Conservation (phyloP, 2,113 vertebrate species). For the Probosciger aterrimus region DNA sequence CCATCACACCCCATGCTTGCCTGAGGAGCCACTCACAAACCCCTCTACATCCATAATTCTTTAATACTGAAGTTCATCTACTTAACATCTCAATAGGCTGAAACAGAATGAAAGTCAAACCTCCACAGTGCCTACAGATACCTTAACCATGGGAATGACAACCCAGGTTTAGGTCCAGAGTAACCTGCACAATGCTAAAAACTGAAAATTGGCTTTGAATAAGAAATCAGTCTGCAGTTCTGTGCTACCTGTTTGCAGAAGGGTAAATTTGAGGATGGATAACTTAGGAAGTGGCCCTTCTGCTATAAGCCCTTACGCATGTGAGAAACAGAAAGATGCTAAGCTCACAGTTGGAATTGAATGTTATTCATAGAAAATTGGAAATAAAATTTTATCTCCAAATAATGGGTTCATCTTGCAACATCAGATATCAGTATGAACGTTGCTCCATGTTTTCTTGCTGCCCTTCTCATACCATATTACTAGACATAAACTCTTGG, state of each 20-base stretch:
- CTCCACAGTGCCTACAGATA: neutral
- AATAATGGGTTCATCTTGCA: neutral
- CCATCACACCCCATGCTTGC: neutral
- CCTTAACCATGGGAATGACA: accelerated
- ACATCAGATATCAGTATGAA: neutral
- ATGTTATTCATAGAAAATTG: neutral
- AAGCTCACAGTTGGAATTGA: neutral
- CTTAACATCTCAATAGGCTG: neutral
- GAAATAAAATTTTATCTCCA: neutral
- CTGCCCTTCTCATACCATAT: neutral
- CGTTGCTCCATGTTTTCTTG: neutral
- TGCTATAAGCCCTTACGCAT: accelerated
- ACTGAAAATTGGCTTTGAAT: neutral
- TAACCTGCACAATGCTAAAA: neutral
- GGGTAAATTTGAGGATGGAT: neutral
- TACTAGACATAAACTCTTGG: neutral
- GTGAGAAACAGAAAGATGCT: neutral
- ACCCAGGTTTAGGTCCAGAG: neutral
- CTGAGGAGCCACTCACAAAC: too few relatives aligned
- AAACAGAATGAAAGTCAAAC: neutral
- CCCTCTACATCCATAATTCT: neutral
- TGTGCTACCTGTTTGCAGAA: neutral
- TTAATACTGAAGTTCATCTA: neutral
- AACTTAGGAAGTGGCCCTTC: neutral
- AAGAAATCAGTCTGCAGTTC: neutral